A percentile compares a stretch with the other conserved stretches of the same genome.
These are phyloP conservation scores for Ophonus ardosiacus DNA, from an alignment of 2,888 invertebrate species.

Conservation along the genomic window DNA sequence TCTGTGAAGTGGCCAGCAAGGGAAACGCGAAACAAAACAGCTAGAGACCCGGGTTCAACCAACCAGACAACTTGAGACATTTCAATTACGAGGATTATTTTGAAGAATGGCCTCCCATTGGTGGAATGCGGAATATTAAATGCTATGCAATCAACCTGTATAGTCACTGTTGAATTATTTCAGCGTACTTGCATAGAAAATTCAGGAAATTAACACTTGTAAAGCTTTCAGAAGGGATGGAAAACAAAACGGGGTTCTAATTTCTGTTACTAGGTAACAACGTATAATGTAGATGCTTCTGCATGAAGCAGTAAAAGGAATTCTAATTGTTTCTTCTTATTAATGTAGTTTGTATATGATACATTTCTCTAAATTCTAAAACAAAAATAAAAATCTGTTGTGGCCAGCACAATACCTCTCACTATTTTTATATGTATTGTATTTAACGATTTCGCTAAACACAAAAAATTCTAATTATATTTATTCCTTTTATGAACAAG, in stretches of 20 bases:
- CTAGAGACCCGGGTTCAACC: background rate
- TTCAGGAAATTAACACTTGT: background rate
- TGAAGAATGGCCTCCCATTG: constrained; percentile 39
- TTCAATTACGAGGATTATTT: constrained; percentile 46
- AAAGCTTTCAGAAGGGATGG: background rate
- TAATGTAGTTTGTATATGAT: too few species aligned
- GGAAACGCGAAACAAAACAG: constrained; percentile 29
- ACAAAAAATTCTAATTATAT: too few species aligned
- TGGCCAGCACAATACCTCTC: too few species aligned
- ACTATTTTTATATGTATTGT: too few species aligned
- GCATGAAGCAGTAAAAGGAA: too few species aligned
- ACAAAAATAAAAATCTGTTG: too few species aligned
- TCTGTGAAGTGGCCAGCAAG: constrained; percentile 5
- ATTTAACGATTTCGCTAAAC: too few species aligned
- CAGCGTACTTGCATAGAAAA: background rate
- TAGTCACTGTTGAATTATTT: background rate
- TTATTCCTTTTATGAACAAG: too few species aligned
- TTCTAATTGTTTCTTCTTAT: too few species aligned
- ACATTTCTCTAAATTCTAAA: too few species aligned
- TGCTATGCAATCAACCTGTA: constrained; percentile 17
- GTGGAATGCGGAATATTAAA: constrained; percentile 29
- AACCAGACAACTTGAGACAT: constrained; percentile 20
- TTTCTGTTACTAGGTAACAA: background rate
- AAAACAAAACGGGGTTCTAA: background rate
- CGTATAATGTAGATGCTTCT: too few species aligned